Evolutionary conservation across 2,888 invertebrate species (phyloP), one percentile per base, ranked within the genome.

Genomic region (Vannuccia rotundouncinata): DNA sequence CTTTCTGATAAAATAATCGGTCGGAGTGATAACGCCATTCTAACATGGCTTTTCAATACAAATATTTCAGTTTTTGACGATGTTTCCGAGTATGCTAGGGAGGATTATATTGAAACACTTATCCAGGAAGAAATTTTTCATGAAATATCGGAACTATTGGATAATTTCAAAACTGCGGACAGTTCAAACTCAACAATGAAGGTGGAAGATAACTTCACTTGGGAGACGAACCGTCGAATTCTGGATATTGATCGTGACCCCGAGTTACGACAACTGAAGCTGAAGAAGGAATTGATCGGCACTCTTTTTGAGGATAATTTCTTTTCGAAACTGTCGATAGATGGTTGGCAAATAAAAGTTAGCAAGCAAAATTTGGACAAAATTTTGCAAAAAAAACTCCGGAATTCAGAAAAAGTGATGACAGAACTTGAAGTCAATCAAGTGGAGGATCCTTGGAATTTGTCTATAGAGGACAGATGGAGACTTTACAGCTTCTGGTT

Each of bases 401-500:
- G n/a, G n/a, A n/a, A n/a, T n/a, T n/a, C n/a, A n/a, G 74, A 45
- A 1, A 84, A 84, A n/a, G 80, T 76, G 17, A 84, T 86, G 85
- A 80, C 30, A 22, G 82, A 83, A 28, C 82, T 82, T 0, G 84
- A 85, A 81, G 84, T 82, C 17, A 31, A 79, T 0, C 13, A 59
- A 1, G 79, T 86, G 1, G 2, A 31, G 1, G 83, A 84, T 83
- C 83, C 85, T 1, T 83, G 87, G 84, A 82, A 82, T 45, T 81
- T 87, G 28, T 77, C 82, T 29, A 83, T 84, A 31, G n/a, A 82
- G 1, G 83, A 87, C 0, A 86, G 89, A 81, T 90, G 90, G 90
- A 85, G 84, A 29, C 82, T 89, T 29, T 90, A 90, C 82, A 84
- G 86, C 13, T 82, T 82, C 73, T 89, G 89, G 89, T 82, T 86